A percentile compares a stretch with the other conserved stretches of the same genome.
Evolutionary conservation across 2,888 invertebrate genomes (phyloP).

Genomic region (Aquatica leii): DNA sequence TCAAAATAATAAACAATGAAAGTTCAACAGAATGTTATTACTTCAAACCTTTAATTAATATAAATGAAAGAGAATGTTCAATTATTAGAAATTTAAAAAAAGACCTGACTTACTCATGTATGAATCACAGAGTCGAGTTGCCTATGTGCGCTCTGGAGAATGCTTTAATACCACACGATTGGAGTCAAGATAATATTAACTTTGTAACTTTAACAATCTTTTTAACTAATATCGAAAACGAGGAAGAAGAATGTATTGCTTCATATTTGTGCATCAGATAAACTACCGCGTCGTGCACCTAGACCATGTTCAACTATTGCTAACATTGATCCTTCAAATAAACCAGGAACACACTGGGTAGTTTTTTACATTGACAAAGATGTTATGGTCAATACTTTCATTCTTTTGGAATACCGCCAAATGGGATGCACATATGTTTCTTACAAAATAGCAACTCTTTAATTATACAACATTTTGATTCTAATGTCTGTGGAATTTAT

Average conservation of each 20-base stretch:
- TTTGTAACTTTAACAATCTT: too few relatives aligned
- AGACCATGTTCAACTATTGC: conserved; percentile 12
- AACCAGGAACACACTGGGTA: conserved; percentile 16
- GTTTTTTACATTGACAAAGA: conserved; percentile 10
- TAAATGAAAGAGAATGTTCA: conserved; percentile 11
- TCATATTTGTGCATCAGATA: conserved; percentile 15
- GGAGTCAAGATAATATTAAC: background rate
- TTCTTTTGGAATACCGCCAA: conserved; percentile 12
- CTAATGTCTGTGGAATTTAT: conserved; percentile 9
- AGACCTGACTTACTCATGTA: background rate
- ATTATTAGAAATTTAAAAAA: background rate
- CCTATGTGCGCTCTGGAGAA: conserved; percentile 15
- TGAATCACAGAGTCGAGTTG: background rate
- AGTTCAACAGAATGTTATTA: too few relatives aligned
- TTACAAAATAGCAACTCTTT: background rate
- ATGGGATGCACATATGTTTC: background rate
- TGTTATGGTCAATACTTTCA: conserved; percentile 16
- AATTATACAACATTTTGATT: conserved; percentile 9
- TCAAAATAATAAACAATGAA: too few relatives aligned
- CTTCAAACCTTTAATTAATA: too few relatives aligned
- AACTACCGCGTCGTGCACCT: background rate
- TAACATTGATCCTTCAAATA: background rate
- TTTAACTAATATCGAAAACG: conserved; percentile 3
- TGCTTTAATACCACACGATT: conserved; percentile 8
- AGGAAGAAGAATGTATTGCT: conserved; percentile 2